These are phyloP conservation scores for Porites lutea DNA, from an alignment of 64 coral and sea anemone genomes.

Conservation along the genomic window DNA sequence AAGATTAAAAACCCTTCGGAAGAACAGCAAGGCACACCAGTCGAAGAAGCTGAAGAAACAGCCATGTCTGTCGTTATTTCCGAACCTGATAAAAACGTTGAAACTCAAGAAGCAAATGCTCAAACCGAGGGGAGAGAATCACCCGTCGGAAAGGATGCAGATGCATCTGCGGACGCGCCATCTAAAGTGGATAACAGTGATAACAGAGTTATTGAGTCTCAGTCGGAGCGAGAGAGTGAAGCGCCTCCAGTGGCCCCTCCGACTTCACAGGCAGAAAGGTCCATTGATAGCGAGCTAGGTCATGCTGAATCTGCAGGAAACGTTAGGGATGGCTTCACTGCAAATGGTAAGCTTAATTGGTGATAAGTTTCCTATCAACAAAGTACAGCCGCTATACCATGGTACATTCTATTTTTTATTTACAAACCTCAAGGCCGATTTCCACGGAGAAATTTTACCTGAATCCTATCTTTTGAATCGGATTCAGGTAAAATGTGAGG, in stretches of 20 bases:
- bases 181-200: neutral
- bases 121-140: slow-evolving; percentile 75
- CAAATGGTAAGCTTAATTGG: neutral
- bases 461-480: too few relatives aligned
- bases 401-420: too few relatives aligned
- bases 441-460: too few relatives aligned
- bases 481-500: too few relatives aligned
- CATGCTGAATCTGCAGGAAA: slow-evolving; percentile 66
- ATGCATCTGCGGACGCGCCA: neutral
- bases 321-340: slow-evolving; percentile 20
- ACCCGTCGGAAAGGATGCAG: slow-evolving; percentile 41
- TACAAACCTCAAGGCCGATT: too few relatives aligned
- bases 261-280: slow-evolving; percentile 75
- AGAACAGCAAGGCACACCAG: neutral
- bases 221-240: slow-evolving; percentile 62
- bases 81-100: slow-evolving; percentile 53
- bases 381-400: too few relatives aligned
- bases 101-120: slow-evolving; percentile 56
- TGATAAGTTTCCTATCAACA: too few relatives aligned
- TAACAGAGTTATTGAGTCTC: neutral
- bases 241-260: slow-evolving; percentile 73
- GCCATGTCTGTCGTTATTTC: slow-evolving; percentile 5
- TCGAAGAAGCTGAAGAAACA: slow-evolving; percentile 36
- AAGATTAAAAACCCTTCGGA: slow-evolving; percentile 22
- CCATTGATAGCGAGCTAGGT: slow-evolving; percentile 24